These are phyloP conservation scores for Parnassius mnemosyne DNA, from an alignment of 2,888 invertebrate species.

Conservation along the genomic window DNA sequence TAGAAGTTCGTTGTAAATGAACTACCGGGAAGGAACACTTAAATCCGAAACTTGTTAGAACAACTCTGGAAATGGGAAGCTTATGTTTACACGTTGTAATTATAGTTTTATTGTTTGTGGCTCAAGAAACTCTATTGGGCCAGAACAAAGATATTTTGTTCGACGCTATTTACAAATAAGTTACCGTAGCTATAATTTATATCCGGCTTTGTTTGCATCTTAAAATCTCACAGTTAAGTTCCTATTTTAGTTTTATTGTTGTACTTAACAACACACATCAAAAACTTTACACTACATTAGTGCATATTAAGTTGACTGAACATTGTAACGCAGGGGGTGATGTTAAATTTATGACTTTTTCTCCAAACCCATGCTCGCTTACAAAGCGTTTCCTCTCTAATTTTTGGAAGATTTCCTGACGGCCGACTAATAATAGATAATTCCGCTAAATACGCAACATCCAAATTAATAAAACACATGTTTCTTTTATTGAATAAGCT, in stretches of 20 bases:
- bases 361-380: no score
- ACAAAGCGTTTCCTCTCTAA: no score
- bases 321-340: not conserved
- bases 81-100: not conserved
- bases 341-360: not conserved
- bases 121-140: constrained; percentile 1
- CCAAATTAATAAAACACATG: no score
- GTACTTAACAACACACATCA: not conserved
- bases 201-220: not conserved
- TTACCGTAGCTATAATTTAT: constrained; percentile 4
- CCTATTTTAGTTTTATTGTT: constrained; percentile 5
- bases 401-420: no score
- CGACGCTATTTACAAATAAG: constrained; percentile 8
- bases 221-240: no score
- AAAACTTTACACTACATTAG: not conserved
- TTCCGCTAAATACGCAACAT: no score
- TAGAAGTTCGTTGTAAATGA: no score
- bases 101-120: not conserved
- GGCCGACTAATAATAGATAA: no score
- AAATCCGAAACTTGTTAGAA: no score
- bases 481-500: no score
- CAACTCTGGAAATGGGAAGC: no score
- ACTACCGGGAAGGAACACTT: no score
- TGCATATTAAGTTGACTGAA: not conserved
- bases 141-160: constrained; percentile 7